Evolutionary conservation across 2,888 invertebrate species (phyloP).

Genomic region (Onthophagus sagittarius): DNA sequence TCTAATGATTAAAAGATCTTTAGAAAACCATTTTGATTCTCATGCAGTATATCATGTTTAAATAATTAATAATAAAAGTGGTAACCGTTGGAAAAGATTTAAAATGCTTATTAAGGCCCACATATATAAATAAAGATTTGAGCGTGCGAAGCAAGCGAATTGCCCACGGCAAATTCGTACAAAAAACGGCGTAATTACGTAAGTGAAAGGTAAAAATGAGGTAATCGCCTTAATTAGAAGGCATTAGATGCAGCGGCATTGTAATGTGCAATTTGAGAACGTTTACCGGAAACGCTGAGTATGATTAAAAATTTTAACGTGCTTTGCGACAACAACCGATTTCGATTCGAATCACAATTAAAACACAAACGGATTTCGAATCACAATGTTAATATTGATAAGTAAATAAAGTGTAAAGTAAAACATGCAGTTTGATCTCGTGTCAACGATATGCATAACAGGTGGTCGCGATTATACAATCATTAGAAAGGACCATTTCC

Average conservation of each 20-base stretch:
- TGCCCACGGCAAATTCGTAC: background rate
- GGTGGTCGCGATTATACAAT: background rate
- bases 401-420: background rate
- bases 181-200: background rate
- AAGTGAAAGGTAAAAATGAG: background rate
- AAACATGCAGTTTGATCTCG: background rate
- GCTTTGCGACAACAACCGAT: background rate
- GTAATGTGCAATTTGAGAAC: background rate
- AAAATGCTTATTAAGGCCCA: background rate
- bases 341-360: background rate
- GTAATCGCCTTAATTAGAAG: background rate
- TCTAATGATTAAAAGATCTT: no score
- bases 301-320: background rate
- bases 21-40: no score
- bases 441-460: background rate
- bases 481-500: background rate
- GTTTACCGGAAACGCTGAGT: background rate
- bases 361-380: background rate
- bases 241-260: background rate
- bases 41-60: no score
- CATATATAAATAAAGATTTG: background rate
- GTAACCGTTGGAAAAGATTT: background rate
- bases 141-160: background rate
- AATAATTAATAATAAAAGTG: no score
- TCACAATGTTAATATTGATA: background rate